Percentiles rank a stretch among this genome's conserved stretches.
Evolutionary conservation across 2,888 invertebrate species (phyloP).

Genomic region (Maniola hyperantus): DNA sequence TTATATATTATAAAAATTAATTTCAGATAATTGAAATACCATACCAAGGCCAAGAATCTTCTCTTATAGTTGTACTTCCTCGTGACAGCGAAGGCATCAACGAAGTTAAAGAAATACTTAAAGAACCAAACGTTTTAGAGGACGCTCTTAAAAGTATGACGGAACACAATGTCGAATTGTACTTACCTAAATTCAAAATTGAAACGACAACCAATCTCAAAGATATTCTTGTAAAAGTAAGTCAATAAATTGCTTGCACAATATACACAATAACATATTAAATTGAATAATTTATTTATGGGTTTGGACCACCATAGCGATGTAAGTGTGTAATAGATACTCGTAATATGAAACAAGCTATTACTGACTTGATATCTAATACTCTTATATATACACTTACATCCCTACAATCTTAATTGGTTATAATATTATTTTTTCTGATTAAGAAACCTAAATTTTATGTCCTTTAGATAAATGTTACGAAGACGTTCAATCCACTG

Average conservation of each 20-base stretch:
- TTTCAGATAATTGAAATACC: constrained; percentile 87
- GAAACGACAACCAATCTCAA: constrained; percentile 87
- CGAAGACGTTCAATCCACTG: constrained; percentile 49
- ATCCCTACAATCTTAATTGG: no score
- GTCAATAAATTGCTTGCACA: no score
- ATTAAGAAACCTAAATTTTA: no score
- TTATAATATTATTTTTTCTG: no score
- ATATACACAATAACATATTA: no score
- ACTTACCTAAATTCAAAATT: constrained; percentile 90
- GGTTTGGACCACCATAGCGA: no score
- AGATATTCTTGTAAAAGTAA: constrained; percentile 83
- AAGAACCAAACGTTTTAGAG: constrained; percentile 60
- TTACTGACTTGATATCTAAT: no score
- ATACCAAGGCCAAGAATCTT: constrained; percentile 85
- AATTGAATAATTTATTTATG: no score
- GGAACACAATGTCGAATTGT: constrained; percentile 81
- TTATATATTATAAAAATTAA: background rate
- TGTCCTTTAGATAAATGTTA: constrained; percentile 42
- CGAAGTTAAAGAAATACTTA: constrained; percentile 83
- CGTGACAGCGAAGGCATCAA: constrained; percentile 85
- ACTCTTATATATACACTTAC: no score
- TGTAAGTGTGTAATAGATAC: no score
- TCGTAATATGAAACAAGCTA: no score
- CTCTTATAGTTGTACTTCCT: constrained; percentile 89
- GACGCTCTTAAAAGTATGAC: constrained; percentile 68